A percentile compares a stretch with the other conserved stretches of the same genome.
Conservation (phyloP, 2,888 invertebrate genomes). For the Pollenia angustigena region DNA sequence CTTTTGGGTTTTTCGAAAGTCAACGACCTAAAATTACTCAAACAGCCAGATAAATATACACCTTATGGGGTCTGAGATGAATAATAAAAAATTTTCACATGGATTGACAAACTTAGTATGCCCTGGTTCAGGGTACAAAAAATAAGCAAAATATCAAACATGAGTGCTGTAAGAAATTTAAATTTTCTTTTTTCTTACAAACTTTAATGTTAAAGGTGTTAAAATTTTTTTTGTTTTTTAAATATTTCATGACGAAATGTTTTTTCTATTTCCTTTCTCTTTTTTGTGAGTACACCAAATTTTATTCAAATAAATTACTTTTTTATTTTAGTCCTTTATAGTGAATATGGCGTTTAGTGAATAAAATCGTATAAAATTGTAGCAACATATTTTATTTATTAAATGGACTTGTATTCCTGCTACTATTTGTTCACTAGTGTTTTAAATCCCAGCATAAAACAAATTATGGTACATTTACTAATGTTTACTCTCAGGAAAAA, state of each 20-base stretch:
- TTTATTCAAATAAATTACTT: not conserved
- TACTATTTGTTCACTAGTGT: not conserved
- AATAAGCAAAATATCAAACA: not conserved
- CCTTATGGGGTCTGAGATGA: too few species aligned
- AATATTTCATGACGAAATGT: not conserved
- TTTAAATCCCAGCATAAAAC: too few species aligned
- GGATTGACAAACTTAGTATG: too few species aligned
- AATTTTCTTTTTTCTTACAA: not conserved
- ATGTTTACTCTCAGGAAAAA: too few species aligned
- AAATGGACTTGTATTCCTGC: constrained; percentile 1
- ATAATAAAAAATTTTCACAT: too few species aligned
- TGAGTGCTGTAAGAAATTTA: not conserved
- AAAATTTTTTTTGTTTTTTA: not conserved
- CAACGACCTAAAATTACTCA: too few species aligned
- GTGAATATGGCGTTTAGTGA: constrained; percentile 5
- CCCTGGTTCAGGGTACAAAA: not conserved
- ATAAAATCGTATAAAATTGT: not conserved
- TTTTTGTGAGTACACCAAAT: not conserved
- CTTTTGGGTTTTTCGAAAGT: too few species aligned
- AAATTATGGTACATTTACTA: too few species aligned
- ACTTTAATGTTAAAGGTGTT: not conserved
- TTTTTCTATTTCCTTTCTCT: too few species aligned
- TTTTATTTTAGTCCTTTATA: not conserved
- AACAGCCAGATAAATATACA: too few species aligned
- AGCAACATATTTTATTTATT: constrained; percentile 19